Percentiles rank a stretch among this genome's conserved stretches.
Evolutionary conservation across 2,113 vertebrate genomes (phyloP).

Genomic region (Corythoichthys haematopterus): DNA sequence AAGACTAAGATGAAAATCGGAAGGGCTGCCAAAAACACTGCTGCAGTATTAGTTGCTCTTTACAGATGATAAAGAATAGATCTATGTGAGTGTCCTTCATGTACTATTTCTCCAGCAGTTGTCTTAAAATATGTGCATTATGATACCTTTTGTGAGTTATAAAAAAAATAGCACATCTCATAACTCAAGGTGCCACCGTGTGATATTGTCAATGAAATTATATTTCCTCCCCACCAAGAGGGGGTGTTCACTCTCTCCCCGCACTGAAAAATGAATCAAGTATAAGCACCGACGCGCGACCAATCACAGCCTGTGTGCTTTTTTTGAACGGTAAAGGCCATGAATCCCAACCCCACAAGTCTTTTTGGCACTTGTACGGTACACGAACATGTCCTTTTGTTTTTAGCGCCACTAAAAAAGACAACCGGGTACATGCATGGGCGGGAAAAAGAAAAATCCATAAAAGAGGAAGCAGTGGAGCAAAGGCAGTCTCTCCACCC

Average conservation of each 20-base stretch:
- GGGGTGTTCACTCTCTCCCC: background rate
- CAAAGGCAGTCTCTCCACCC: slow-evolving; percentile 68
- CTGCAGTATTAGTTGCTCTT: background rate
- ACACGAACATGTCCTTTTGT: slow-evolving; percentile 69
- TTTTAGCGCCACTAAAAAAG: slow-evolving; percentile 67
- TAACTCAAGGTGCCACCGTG: too few relatives aligned
- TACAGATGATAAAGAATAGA: background rate
- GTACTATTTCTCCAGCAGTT: background rate
- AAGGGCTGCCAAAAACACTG: background rate
- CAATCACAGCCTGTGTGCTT: slow-evolving; percentile 49
- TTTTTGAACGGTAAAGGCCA: slow-evolving; percentile 30
- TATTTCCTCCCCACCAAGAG: background rate
- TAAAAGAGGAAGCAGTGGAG: slow-evolving; percentile 64
- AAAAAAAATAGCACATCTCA: too few relatives aligned
- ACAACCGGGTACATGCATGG: slow-evolving; percentile 76
- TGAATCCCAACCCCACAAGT: slow-evolving; percentile 41
- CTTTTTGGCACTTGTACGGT: slow-evolving; percentile 75
- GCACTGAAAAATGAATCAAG: background rate
- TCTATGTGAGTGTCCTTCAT: background rate
- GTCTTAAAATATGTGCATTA: background rate
- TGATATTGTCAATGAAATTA: too few relatives aligned
- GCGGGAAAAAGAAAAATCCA: background rate
- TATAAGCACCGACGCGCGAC: slow-evolving; percentile 53
- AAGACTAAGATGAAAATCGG: too few relatives aligned
- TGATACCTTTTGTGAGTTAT: too few relatives aligned